phyloP scores from a whole-genome alignment of 1,140 invertebrate species.

The Campoletis sonorensis region DNA sequence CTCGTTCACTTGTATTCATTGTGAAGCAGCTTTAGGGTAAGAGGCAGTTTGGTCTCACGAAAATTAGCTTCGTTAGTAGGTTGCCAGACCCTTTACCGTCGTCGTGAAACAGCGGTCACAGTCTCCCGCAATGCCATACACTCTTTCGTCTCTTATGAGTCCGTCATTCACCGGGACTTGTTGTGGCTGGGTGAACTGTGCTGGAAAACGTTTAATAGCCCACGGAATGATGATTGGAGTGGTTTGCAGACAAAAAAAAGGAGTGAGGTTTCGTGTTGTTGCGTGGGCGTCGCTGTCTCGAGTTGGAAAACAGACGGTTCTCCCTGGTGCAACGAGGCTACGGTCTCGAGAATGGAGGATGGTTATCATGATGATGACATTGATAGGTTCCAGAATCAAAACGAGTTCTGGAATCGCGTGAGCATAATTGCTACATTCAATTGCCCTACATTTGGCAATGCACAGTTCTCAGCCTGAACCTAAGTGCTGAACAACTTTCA shows the following conservation, averaged over 20 bases:
- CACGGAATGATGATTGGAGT: conserved; percentile 58
- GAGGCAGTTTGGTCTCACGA: conserved; percentile 56
- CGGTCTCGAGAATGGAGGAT: background rate
- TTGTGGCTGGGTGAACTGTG: conserved; percentile 45
- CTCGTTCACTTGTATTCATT: background rate
- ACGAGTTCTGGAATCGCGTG: background rate
- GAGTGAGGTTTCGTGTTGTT: conserved; percentile 33
- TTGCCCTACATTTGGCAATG: too few relatives aligned
- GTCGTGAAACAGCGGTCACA: conserved; percentile 24
- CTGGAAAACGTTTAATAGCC: conserved; percentile 57
- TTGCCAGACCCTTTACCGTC: conserved; percentile 45
- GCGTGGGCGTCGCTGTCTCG: conserved; percentile 43
- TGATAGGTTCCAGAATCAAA: background rate
- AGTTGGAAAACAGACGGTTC: conserved; percentile 45
- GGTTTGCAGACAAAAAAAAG: conserved; percentile 46
- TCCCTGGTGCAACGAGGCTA: background rate
- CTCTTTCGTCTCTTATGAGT: background rate
- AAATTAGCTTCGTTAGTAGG: conserved; percentile 61
- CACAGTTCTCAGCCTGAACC: too few relatives aligned
- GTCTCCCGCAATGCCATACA: background rate
- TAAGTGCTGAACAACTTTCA: too few relatives aligned
- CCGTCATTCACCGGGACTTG: conserved; percentile 24
- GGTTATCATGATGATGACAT: background rate
- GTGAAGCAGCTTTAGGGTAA: background rate
- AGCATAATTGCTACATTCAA: too few relatives aligned